A percentile compares a stretch with the other conserved stretches of the same genome.
Evolutionary conservation across 2,888 invertebrate species (phyloP).

Genomic region (Macrosiphum euphorbiae): DNA sequence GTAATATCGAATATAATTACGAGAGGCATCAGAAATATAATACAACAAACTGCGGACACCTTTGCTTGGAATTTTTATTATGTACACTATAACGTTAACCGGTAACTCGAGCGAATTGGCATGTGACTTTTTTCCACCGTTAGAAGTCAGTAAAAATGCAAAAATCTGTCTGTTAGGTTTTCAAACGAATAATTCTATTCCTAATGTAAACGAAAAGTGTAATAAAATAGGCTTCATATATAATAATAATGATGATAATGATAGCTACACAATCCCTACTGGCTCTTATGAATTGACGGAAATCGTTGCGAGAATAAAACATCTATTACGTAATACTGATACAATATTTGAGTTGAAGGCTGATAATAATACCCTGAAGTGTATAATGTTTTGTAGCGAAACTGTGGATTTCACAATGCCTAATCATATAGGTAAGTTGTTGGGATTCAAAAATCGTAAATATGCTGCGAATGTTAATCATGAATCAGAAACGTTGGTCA

Average conservation of each 20-base stretch:
- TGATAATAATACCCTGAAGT: constrained; percentile 3
- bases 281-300: constrained; percentile 6
- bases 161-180: background rate
- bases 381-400: background rate
- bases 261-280: background rate
- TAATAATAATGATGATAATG: too few relatives aligned
- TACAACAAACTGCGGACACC: background rate
- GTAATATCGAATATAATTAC: background rate
- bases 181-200: constrained; percentile 51
- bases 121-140: background rate
- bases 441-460: constrained; percentile 66
- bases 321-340: constrained; percentile 67
- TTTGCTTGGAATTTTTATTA: background rate
- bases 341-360: constrained; percentile 65
- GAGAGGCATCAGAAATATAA: background rate
- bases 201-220: background rate
- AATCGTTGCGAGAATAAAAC: background rate
- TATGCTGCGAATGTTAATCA: background rate
- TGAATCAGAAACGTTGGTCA: constrained; percentile 2
- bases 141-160: too few relatives aligned
- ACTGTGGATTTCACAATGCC: constrained; percentile 52
- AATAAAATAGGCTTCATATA: background rate
- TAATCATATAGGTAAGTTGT: background rate
- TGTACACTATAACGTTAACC: background rate
- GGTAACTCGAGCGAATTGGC: background rate